A percentile compares a stretch with the other conserved stretches of the same genome.
These are phyloP conservation scores for Keiferia lycopersicella DNA, from an alignment of 2,888 invertebrate species.

Conservation along the genomic window DNA sequence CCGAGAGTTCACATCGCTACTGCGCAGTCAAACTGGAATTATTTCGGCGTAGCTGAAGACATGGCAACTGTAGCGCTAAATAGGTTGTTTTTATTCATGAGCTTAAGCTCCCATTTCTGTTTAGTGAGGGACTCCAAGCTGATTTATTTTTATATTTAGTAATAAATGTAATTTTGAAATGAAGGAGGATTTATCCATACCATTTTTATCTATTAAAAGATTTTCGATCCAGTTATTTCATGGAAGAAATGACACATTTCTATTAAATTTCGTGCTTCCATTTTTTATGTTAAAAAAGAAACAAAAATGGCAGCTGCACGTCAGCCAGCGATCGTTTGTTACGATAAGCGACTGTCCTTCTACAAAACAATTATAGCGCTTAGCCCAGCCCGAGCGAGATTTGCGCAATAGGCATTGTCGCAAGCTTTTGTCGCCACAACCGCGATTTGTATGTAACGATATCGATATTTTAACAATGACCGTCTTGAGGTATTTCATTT, in stretches of 20 bases:
- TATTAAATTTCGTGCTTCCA: constrained; percentile 43
- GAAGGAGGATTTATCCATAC: too few species aligned
- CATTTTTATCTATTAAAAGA: too few species aligned
- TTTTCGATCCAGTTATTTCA: too few species aligned
- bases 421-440: constrained; percentile 52
- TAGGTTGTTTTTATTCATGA: constrained; percentile 81
- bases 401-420: constrained; percentile 62
- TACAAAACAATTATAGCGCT: constrained; percentile 74
- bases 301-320: constrained; percentile 69
- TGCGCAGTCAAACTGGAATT: constrained; percentile 39
- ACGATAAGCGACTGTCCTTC: constrained; percentile 72
- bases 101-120: constrained; percentile 73
- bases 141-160: constrained; percentile 74
- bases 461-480: constrained; percentile 47
- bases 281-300: constrained; percentile 56
- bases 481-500: constrained; percentile 27
- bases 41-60: constrained; percentile 57
- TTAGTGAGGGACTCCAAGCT: constrained; percentile 73
- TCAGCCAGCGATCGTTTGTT: constrained; percentile 57
- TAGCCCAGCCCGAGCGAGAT: constrained; percentile 55
- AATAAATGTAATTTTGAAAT: constrained; percentile 43
- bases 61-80: constrained; percentile 74
- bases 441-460: constrained; percentile 47
- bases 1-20: constrained; percentile 52
- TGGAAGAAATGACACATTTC: constrained; percentile 31